Evolutionary conservation across 2,797 vertebrate species (phyloP).

Genomic region (Halcyon leucocephala): DNA sequence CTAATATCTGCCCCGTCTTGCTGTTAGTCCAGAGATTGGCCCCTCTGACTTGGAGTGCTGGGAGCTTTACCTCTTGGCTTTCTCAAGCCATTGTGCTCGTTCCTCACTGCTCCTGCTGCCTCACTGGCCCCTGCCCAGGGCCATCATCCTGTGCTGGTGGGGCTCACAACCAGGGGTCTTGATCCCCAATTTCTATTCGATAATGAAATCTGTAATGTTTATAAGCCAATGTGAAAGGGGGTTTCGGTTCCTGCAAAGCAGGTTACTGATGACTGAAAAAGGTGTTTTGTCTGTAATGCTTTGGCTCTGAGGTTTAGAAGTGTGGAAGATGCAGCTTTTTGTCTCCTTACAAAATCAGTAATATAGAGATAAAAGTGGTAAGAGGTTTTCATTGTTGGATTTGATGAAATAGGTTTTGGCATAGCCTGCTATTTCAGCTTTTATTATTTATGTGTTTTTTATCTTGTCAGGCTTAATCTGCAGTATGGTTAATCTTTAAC

Average conservation of each 20-base stretch:
- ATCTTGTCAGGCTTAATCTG: constrained; percentile 33
- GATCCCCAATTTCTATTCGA: background rate
- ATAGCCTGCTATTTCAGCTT: background rate
- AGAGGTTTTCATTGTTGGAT: fast-evolving
- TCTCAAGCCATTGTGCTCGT: background rate
- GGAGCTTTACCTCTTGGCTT: fast-evolving
- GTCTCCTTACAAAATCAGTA: background rate
- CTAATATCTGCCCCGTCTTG: background rate
- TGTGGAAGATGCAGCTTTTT: background rate
- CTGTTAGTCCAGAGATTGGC: background rate
- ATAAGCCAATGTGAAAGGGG: background rate
- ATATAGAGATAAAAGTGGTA: background rate
- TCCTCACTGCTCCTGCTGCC: background rate
- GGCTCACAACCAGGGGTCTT: fast-evolving
- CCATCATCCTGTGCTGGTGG: background rate
- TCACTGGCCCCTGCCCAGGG: fast-evolving
- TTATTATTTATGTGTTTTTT: constrained; percentile 36
- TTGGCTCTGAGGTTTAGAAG: background rate
- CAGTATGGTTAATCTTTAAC: constrained; percentile 17
- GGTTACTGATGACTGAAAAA: background rate
- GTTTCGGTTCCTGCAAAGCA: background rate
- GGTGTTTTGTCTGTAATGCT: background rate
- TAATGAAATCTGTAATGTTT: background rate
- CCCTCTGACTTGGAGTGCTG: fast-evolving
- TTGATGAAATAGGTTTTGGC: constrained; percentile 10